A percentile compares a stretch with the other conserved stretches of the same genome.
These are phyloP conservation scores for Leucoraja ocellata DNA, from an alignment of 2,797 vertebrate genomes.

Conservation along the genomic window DNA sequence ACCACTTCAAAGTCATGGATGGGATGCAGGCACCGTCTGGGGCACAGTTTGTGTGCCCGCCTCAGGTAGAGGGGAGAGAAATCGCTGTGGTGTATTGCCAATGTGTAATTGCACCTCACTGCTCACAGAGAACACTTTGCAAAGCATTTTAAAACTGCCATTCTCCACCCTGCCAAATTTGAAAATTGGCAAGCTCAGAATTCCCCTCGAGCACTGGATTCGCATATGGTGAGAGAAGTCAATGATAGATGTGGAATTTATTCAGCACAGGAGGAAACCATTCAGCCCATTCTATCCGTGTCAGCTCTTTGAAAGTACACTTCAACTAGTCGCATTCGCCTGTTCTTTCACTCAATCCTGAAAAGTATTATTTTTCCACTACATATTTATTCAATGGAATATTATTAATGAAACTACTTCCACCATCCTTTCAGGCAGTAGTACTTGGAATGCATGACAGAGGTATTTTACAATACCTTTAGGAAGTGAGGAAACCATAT, in stretches of 20 bases:
- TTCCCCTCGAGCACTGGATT: not conserved
- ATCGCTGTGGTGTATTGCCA: not conserved
- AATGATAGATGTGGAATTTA: not conserved
- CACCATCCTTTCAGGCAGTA: not conserved
- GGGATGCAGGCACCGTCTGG: not conserved
- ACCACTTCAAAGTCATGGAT: too few relatives aligned
- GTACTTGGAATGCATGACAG: too few relatives aligned
- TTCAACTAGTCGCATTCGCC: not conserved
- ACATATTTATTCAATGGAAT: not conserved
- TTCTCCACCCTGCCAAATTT: not conserved
- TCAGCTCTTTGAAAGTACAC: not conserved
- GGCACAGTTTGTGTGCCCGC: not conserved
- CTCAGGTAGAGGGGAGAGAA: not conserved
- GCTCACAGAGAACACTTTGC: not conserved
- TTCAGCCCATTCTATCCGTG: not conserved
- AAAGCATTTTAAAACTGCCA: not conserved
- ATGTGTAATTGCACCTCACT: not conserved
- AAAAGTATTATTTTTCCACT: not conserved
- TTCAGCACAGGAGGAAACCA: not conserved
- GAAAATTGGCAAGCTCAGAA: not conserved
- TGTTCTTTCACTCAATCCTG: too few relatives aligned
- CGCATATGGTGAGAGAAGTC: not conserved
- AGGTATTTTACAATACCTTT: too few relatives aligned
- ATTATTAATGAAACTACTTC: not conserved
- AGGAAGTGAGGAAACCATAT: too few relatives aligned